Evolutionary conservation across 1,140 invertebrate genomes (phyloP).

Genomic region (Eurytemora carolleeae): DNA sequence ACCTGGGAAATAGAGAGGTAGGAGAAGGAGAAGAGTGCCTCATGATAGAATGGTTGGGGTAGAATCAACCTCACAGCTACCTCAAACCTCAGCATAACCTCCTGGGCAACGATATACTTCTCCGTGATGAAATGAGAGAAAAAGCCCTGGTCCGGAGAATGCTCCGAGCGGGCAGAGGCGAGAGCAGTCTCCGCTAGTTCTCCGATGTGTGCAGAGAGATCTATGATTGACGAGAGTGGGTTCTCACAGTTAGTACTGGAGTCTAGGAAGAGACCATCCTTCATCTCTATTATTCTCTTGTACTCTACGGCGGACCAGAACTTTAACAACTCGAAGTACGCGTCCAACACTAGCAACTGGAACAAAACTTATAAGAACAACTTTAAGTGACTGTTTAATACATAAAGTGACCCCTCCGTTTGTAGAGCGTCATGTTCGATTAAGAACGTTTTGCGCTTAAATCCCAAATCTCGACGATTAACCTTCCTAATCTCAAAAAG

Average conservation of each 20-base stretch:
- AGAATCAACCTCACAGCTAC: neutral
- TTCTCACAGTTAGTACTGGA: neutral
- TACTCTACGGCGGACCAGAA: neutral
- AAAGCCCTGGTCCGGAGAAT: neutral
- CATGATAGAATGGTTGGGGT: neutral
- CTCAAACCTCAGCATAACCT: neutral
- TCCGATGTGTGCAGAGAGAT: neutral
- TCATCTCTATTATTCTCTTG: neutral
- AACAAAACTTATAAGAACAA: too few species aligned
- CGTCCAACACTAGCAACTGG: neutral
- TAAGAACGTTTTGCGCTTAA: too few species aligned
- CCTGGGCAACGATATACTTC: neutral
- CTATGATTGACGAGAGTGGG: neutral
- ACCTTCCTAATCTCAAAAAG: too few species aligned
- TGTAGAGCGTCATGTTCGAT: too few species aligned
- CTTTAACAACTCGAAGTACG: neutral
- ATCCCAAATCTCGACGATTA: too few species aligned
- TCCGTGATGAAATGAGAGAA: neutral
- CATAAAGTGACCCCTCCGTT: too few species aligned
- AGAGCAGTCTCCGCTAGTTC: neutral
- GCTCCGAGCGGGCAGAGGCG: neutral
- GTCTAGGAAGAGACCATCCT: neutral
- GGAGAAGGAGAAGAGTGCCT: neutral
- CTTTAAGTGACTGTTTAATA: too few species aligned
- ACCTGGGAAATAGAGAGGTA: neutral